phyloP scores from a whole-genome alignment of 2,113 vertebrate species.

The Zosterops borbonicus region DNA sequence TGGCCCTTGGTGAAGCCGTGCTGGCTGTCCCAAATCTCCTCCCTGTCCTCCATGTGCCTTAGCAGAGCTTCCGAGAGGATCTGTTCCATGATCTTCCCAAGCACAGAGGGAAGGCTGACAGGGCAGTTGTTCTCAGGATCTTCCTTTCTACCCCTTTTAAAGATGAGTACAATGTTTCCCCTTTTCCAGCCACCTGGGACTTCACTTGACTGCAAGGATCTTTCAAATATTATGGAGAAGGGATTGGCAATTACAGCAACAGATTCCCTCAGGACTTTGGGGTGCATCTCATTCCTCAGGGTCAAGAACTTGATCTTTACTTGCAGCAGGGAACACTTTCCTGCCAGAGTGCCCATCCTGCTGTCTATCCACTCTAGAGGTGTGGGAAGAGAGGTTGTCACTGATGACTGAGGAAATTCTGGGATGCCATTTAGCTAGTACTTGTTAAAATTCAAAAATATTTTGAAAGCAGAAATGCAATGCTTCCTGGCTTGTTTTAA shows the following conservation, averaged over 20 bases:
- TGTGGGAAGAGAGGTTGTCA: background rate
- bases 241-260: background rate
- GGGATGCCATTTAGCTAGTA: background rate
- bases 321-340: background rate
- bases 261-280: background rate
- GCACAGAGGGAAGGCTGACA: background rate
- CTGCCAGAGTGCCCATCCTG: background rate
- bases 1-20: fast-evolving
- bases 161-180: background rate
- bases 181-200: background rate
- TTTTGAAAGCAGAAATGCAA: background rate
- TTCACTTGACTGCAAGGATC: background rate
- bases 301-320: background rate
- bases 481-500: background rate
- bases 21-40: background rate
- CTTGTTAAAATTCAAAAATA: background rate
- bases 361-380: background rate
- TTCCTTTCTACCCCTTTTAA: background rate
- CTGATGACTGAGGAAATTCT: background rate
- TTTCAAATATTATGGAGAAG: background rate
- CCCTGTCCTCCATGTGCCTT: background rate
- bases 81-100: background rate
- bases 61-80: background rate
- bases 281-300: background rate
- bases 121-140: background rate